Base-by-base conservation (phyloP, 2,888 invertebrate genomes). In the Dynastes grantii region DNA sequence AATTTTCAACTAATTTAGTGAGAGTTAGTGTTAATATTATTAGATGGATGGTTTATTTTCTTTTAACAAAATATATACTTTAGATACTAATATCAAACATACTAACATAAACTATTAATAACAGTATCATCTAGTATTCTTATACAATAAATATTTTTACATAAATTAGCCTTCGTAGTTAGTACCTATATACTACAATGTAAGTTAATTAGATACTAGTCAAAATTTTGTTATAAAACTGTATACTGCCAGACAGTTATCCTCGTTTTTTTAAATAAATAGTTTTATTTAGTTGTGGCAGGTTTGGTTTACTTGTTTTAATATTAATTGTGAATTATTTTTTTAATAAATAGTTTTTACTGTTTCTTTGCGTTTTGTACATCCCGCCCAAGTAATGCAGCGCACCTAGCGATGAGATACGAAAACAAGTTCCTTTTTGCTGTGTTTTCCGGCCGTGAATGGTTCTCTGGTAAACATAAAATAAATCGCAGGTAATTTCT, bases 401-500 rank as follows among this genome's bases (percentile, higher is more conserved):
- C 77, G 81, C 68, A 81, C 65, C 76, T 80, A 51, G 11, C 76
- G 81, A 78, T 8, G 16, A 61, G 49, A 64, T 13, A 32, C 2
- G n/a, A 16, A 82, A 82, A 76, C 32, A 82, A 78, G 76, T 81
- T 84, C 84, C 86, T 88, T 87, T 87, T 86, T 82, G 81, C 84
- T 82, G 85, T 86, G 86, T 85, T 84, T 84, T 80, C 77, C 71
- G 63, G 78, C 29, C 49, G 83, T 82, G 83, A 81, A 82, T 83
- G 83, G 81, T 82, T 79, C 80, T 63, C 45, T 65, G 77, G 84
- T 83, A 86, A 84, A 86, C 84, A 84, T 81, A 83, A 85, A 84
- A 85, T 86, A 87, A 87, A 87, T 87, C 88, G 82, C 85, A 88
- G 88, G 88, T 88, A 88, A 88, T 87, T 84, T 80, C 37, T 29